Evolutionary conservation across 2,888 invertebrate species (phyloP).

Genomic region (Morinoia aosen): DNA sequence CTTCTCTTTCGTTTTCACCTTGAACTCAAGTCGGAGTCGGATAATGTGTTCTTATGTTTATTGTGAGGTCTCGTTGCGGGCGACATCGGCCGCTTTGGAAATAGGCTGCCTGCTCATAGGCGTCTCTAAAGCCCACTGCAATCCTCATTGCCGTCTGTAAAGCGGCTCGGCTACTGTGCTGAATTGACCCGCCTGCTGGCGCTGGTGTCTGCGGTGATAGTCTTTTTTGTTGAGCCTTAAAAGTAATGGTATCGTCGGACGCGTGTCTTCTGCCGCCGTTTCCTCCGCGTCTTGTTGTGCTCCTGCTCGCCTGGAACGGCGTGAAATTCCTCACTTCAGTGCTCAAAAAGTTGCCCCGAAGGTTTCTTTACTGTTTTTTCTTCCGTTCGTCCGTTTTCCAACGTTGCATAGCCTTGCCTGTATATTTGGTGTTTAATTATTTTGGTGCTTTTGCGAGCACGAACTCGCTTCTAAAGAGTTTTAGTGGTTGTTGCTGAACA

Average conservation of each 20-base stretch:
- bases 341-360: background rate
- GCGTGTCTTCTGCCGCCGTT: slow-evolving; percentile 23
- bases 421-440: background rate
- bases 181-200: slow-evolving; percentile 41
- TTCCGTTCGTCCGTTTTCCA: background rate
- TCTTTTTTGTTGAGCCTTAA: slow-evolving; percentile 41
- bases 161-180: slow-evolving; percentile 24
- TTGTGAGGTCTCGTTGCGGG: slow-evolving; percentile 16
- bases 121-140: background rate
- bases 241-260: slow-evolving; percentile 39
- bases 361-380: background rate
- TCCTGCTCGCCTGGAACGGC: background rate
- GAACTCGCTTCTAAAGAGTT: background rate
- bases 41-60: slow-evolving; percentile 1
- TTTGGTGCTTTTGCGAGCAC: background rate
- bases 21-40: background rate
- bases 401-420: background rate
- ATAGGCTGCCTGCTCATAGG: slow-evolving; percentile 14
- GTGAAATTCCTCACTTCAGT: background rate
- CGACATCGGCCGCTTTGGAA: slow-evolving; percentile 12
- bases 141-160: slow-evolving; percentile 19
- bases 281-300: background rate
- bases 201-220: slow-evolving; percentile 43
- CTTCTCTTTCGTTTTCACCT: slow-evolving; percentile 1
- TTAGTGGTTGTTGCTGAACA: background rate